These are phyloP conservation scores for Gorsachius goisagi DNA, from an alignment of 2,113 vertebrate species.

Conservation along the genomic window DNA sequence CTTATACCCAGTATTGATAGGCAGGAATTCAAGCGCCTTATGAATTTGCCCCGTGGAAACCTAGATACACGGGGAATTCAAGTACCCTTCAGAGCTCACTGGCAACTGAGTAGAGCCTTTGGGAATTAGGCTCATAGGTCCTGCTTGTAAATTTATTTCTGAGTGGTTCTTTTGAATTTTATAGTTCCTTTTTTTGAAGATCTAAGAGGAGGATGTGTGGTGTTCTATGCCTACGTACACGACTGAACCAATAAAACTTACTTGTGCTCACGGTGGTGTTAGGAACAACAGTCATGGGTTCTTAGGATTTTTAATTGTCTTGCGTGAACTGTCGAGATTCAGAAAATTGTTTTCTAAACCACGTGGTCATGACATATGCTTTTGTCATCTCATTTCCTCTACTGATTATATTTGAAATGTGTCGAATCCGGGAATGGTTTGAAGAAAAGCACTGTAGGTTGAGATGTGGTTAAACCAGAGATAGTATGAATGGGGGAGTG, in stretches of 20 bases:
- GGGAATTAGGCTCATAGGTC: not conserved
- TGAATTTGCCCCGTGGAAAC: not conserved
- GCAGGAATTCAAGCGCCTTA: not conserved
- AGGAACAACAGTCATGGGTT: not conserved
- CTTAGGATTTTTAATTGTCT: not conserved
- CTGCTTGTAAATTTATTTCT: not conserved
- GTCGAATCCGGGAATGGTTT: not conserved
- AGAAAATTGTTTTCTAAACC: not conserved
- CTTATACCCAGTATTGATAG: not conserved
- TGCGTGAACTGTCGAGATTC: not conserved
- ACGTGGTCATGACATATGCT: not conserved
- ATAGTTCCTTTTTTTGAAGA: not conserved
- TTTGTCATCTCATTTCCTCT: not conserved
- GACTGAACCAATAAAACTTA: not conserved
- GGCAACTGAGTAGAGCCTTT: not conserved
- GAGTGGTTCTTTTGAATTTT: not conserved
- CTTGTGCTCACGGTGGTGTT: fast-evolving
- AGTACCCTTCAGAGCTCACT: not conserved
- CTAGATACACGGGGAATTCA: not conserved
- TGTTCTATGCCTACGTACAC: not conserved
- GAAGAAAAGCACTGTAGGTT: not conserved
- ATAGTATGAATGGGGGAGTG: not conserved
- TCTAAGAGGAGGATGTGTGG: not conserved
- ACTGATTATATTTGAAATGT: not conserved
- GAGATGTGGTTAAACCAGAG: not conserved